Evolutionary conservation across 2,888 invertebrate genomes (phyloP).

Genomic region (Laspeyria flexula): DNA sequence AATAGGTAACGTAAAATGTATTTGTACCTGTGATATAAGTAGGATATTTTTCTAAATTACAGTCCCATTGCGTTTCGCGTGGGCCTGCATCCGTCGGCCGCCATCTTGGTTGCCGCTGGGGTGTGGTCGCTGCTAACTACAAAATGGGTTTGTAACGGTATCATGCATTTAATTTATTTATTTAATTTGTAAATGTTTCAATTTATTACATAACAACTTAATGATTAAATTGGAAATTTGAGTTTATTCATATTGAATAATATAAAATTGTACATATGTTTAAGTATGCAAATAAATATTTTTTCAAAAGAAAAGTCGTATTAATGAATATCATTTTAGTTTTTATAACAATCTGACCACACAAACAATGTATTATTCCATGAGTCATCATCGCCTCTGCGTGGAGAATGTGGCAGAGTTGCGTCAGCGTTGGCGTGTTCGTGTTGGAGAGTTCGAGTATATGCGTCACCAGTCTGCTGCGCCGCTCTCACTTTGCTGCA

Average conservation of each 20-base stretch:
- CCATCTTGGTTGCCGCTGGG: conserved; percentile 86
- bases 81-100: conserved; percentile 84
- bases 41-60: conserved; percentile 86
- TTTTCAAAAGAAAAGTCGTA: conserved; percentile 56
- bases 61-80: conserved; percentile 86
- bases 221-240: conserved; percentile 74
- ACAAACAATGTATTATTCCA: conserved; percentile 83
- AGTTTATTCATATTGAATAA: conserved; percentile 83
- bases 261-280: conserved; percentile 82
- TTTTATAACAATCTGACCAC: conserved; percentile 75
- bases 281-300: conserved; percentile 82
- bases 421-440: conserved; percentile 60
- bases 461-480: conserved; percentile 54
- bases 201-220: conserved; percentile 66
- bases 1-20: conserved; percentile 72
- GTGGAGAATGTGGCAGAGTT: conserved; percentile 66
- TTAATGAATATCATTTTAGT: conserved; percentile 63
- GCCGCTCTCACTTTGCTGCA: conserved; percentile 47
- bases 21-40: conserved; percentile 83
- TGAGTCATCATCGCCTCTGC: conserved; percentile 77
- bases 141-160: conserved; percentile 87
- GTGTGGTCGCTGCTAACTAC: conserved; percentile 86
- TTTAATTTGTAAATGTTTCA: conserved; percentile 72
- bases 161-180: conserved; percentile 81
- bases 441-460: conserved; percentile 56